Conservation (phyloP, 2,888 invertebrate species). For the Catocala nupta region DNA sequence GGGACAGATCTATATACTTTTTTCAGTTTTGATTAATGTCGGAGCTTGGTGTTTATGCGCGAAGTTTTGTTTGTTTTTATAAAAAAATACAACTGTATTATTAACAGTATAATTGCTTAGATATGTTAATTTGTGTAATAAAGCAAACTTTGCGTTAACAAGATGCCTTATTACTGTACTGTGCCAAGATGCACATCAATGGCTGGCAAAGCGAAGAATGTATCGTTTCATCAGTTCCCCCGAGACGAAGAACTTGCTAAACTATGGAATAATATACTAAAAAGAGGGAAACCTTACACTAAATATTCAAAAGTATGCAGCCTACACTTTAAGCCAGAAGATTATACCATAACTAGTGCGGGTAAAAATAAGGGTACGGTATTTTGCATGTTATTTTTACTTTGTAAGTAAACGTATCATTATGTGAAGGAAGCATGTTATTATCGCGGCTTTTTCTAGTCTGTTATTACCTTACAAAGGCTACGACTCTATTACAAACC, state of each 20-base stretch:
- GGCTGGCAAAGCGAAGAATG: slow-evolving; percentile 84
- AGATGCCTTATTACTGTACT: slow-evolving; percentile 85
- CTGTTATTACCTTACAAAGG: neutral
- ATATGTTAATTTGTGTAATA: slow-evolving; percentile 65
- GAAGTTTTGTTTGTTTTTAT: slow-evolving; percentile 81
- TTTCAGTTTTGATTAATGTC: slow-evolving; percentile 69
- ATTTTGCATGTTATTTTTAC: slow-evolving; percentile 41
- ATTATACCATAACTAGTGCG: slow-evolving; percentile 80
- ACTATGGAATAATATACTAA: slow-evolving; percentile 80
- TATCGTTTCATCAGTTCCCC: slow-evolving; percentile 83
- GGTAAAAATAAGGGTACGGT: slow-evolving; percentile 81
- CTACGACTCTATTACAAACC: too few relatives aligned
- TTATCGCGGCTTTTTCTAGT: slow-evolving; percentile 5
- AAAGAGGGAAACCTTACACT: slow-evolving; percentile 83
- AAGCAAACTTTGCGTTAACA: slow-evolving; percentile 59
- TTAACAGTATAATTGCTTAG: slow-evolving; percentile 50
- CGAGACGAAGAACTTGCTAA: slow-evolving; percentile 78
- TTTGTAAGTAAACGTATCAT: neutral
- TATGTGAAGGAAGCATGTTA: neutral
- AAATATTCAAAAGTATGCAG: slow-evolving; percentile 86
- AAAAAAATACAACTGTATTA: slow-evolving; percentile 51
- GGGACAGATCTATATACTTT: slow-evolving; percentile 54
- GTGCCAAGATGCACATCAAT: slow-evolving; percentile 84
- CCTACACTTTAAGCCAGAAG: slow-evolving; percentile 79
- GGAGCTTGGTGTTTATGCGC: slow-evolving; percentile 79